Percentiles rank a stretch among this genome's conserved stretches.
These are phyloP conservation scores for Apis laboriosa DNA, from an alignment of 1,140 invertebrate species.

Conservation along the genomic window DNA sequence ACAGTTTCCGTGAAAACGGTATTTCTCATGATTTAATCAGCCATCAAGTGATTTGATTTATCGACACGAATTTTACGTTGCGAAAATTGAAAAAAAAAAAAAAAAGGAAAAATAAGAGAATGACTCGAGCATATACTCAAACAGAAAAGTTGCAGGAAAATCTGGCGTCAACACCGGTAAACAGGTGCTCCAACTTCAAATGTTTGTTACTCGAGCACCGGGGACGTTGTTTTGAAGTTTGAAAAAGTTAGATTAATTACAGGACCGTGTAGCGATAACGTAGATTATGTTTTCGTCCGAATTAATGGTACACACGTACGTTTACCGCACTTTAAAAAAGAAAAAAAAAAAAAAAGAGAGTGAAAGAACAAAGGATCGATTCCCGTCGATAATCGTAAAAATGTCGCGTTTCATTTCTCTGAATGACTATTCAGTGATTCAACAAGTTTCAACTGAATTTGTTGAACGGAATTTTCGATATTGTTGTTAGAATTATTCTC, in stretches of 20 bases:
- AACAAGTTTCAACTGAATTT: too few relatives aligned
- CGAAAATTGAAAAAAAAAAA: background rate
- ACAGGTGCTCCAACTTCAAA: conserved; percentile 29
- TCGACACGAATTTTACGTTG: background rate
- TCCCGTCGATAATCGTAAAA: background rate
- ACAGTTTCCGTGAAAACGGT: background rate
- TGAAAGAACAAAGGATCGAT: background rate
- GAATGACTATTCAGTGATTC: too few relatives aligned
- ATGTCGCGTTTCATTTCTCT: background rate
- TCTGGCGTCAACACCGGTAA: conserved; percentile 8
- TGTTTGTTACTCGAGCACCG: conserved; percentile 24
- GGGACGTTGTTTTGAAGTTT: conserved; percentile 28
- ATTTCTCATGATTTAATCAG: conserved; percentile 5
- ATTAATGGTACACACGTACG: conserved; percentile 10
- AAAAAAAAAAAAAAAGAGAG: background rate
- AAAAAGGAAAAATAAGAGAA: background rate
- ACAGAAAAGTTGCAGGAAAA: conserved; percentile 15
- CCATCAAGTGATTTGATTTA: conserved; percentile 8
- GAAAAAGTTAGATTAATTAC: conserved; percentile 38
- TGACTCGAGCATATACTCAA: background rate
- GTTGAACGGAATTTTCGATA: too few relatives aligned
- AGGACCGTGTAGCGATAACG: background rate
- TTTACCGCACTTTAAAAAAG: background rate
- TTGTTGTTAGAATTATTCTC: too few relatives aligned
- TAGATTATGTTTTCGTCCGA: conserved; percentile 9